These are phyloP conservation scores for Pachyramphus minor DNA, from an alignment of 2,113 vertebrate genomes.

Conservation along the genomic window DNA sequence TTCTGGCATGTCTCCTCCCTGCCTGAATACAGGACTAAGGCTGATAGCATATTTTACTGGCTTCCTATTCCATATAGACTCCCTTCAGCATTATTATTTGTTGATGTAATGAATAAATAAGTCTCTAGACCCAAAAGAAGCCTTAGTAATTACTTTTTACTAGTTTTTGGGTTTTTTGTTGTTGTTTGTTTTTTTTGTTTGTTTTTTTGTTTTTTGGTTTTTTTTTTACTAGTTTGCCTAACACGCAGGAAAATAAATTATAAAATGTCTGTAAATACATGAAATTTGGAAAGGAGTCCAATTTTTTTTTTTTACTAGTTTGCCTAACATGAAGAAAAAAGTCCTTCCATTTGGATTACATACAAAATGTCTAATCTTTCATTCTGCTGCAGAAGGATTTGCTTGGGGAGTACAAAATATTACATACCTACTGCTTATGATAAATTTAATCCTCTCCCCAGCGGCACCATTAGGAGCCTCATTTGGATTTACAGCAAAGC, in stretches of 20 bases:
- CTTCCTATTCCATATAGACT: background rate
- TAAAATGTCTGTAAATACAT: background rate
- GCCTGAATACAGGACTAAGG: background rate
- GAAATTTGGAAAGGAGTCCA: background rate
- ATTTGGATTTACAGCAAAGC: conserved; percentile 12
- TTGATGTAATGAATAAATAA: background rate
- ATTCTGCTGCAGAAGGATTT: background rate
- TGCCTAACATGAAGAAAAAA: background rate
- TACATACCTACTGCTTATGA: background rate
- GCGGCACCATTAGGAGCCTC: background rate
- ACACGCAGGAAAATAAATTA: background rate
- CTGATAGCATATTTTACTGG: background rate
- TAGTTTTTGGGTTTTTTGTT: background rate
- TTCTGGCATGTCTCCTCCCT: background rate
- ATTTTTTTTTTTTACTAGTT: background rate
- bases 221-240: no score
- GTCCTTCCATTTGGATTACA: background rate
- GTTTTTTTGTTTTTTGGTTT: background rate
- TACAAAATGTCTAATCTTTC: background rate
- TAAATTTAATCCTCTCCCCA: conserved; percentile 34
- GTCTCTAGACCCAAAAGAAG: background rate
- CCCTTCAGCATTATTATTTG: background rate
- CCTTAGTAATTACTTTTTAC: background rate
- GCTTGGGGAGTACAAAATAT: background rate
- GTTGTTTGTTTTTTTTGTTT: no score